A percentile compares a stretch with the other conserved stretches of the same genome.
These are phyloP conservation scores for Ophraella communa DNA, from an alignment of 2,888 invertebrate genomes.

Conservation along the genomic window DNA sequence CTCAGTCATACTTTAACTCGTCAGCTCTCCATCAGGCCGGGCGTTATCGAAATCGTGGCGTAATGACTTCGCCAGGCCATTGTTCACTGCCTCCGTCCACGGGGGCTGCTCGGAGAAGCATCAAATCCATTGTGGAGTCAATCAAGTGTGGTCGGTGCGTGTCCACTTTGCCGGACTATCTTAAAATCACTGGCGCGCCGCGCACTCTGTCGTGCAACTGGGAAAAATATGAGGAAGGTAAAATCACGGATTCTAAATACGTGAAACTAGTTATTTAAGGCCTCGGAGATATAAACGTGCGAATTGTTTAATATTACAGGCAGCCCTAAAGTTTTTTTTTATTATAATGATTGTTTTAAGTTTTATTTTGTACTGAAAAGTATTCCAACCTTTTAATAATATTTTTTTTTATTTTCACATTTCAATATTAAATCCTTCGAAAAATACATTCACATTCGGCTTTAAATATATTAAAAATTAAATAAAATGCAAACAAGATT, in stretches of 20 bases:
- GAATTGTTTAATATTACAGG: not conserved
- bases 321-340: not conserved
- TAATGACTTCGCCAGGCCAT: constrained; percentile 55
- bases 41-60: constrained; percentile 48
- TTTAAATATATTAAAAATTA: too few relatives aligned
- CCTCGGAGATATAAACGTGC: not conserved
- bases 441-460: too few relatives aligned
- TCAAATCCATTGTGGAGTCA: constrained; percentile 57
- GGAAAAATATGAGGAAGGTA: constrained; percentile 25
- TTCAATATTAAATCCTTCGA: too few relatives aligned
- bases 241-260: not conserved
- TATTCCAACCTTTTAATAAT: too few relatives aligned
- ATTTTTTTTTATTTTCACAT: too few relatives aligned
- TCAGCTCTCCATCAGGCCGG: constrained; percentile 52
- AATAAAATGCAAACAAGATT: too few relatives aligned
- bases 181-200: constrained; percentile 31
- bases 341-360: not conserved
- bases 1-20: constrained; percentile 45
- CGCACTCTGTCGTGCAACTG: constrained; percentile 30
- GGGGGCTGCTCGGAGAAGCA: constrained; percentile 50
- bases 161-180: constrained; percentile 33
- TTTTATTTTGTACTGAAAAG: too few relatives aligned
- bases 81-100: constrained; percentile 50
- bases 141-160: constrained; percentile 47
- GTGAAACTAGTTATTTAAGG: not conserved